These are phyloP conservation scores for Engraulis encrasicolus DNA, from an alignment of 2,113 vertebrate genomes.

Conservation along the genomic window DNA sequence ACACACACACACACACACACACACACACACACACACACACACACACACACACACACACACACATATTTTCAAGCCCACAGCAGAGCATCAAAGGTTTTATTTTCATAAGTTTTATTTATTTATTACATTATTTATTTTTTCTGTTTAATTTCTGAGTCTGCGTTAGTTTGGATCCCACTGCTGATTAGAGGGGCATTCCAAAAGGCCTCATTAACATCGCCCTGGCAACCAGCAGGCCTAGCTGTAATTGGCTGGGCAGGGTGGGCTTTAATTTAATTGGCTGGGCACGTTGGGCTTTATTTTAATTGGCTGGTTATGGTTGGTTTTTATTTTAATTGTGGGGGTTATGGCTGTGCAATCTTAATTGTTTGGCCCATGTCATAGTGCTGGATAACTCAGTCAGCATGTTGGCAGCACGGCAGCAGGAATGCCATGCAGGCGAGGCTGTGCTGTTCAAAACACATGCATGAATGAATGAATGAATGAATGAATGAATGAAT, in stretches of 20 bases:
- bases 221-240: constrained; percentile 30
- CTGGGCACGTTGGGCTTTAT: not conserved
- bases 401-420: constrained; percentile 14
- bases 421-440: too few species aligned
- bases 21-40: not conserved
- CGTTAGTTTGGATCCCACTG: too few species aligned
- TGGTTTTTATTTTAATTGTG: too few species aligned
- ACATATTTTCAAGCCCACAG: not conserved
- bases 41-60: not conserved
- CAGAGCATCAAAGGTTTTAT: not conserved
- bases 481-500: too few species aligned
- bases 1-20: not conserved
- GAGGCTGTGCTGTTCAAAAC: too few species aligned
- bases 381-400: constrained; percentile 41
- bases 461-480: too few species aligned
- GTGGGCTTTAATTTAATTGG: not conserved
- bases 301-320: constrained; percentile 27
- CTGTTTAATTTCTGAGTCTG: constrained; percentile 33
- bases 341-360: too few species aligned
- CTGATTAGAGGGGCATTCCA: constrained; percentile 43
- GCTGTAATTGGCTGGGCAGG: constrained; percentile 31
- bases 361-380: too few species aligned
- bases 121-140: not conserved
- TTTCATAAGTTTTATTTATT: not conserved
- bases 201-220: constrained; percentile 32